These are phyloP conservation scores for Formica exsecta DNA, from an alignment of 1,140 invertebrate species.

Conservation along the genomic window DNA sequence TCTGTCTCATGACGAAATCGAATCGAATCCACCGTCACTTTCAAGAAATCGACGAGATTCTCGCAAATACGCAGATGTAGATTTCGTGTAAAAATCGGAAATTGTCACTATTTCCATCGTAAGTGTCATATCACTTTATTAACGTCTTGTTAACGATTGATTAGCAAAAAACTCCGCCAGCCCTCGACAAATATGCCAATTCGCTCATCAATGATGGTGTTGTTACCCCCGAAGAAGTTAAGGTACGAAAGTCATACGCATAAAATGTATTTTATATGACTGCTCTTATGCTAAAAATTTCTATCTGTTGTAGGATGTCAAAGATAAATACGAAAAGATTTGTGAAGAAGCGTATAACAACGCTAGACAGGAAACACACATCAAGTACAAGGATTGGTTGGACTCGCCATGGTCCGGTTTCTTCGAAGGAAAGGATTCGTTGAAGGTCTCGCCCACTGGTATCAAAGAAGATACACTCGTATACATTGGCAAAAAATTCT, in stretches of 20 bases:
- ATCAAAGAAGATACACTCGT: constrained; percentile 96
- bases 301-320: constrained; percentile 90
- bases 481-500: constrained; percentile 97
- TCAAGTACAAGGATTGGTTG: constrained; percentile 99
- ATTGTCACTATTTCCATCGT: too few species aligned
- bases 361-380: constrained; percentile 97
- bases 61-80: too few species aligned
- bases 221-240: constrained; percentile 95
- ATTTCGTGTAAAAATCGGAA: too few species aligned
- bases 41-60: too few species aligned
- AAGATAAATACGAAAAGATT: constrained; percentile 98
- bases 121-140: too few species aligned
- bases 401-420: constrained; percentile 99
- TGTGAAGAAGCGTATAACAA: constrained; percentile 97
- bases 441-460: constrained; percentile 95
- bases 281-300: background rate
- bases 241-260: constrained; percentile 84
- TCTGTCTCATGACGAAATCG: too few species aligned
- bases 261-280: constrained; percentile 8
- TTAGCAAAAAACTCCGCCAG: constrained; percentile 90
- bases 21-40: too few species aligned
- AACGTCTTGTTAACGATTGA: too few species aligned
- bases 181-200: constrained; percentile 95
- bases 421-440: constrained; percentile 96
- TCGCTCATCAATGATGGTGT: constrained; percentile 95